Evolutionary conservation across 2,888 invertebrate genomes (phyloP).

Genomic region (Leptura quadrifasciata): DNA sequence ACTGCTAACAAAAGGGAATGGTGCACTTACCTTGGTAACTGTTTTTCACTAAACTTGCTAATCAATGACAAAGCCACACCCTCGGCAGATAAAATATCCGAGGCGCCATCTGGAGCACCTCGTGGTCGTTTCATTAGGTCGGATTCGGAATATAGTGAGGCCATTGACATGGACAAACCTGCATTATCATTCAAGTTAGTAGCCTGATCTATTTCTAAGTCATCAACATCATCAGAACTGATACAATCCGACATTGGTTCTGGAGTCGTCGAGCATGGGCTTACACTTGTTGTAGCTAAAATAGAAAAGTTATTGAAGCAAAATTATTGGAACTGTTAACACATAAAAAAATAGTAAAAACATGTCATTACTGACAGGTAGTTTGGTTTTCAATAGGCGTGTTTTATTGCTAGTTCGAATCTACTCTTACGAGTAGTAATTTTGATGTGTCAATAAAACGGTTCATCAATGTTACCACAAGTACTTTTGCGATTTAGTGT

Average conservation of each 20-base stretch:
- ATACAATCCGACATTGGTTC: conserved; percentile 73
- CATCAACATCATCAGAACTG: conserved; percentile 76
- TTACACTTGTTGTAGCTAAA: conserved; percentile 75
- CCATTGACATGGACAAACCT: conserved; percentile 79
- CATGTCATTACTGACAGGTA: background rate
- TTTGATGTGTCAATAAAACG: too few relatives aligned
- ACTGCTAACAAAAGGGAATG: background rate
- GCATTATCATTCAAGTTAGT: conserved; percentile 72
- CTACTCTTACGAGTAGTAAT: too few relatives aligned
- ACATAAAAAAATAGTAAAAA: background rate
- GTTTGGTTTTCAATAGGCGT: background rate
- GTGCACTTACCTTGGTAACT: conserved; percentile 77
- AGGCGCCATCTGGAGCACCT: conserved; percentile 73
- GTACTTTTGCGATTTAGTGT: too few relatives aligned
- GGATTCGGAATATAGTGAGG: conserved; percentile 79
- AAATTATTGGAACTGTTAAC: background rate
- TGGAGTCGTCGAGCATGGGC: conserved; percentile 75
- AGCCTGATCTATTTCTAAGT: conserved; percentile 75
- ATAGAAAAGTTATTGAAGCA: conserved; percentile 7
- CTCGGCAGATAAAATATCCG: conserved; percentile 82
- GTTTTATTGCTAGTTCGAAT: too few relatives aligned
- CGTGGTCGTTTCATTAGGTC: conserved; percentile 73
- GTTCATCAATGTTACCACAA: too few relatives aligned
- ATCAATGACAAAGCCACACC: conserved; percentile 86
- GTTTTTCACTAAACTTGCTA: conserved; percentile 84